Evolutionary conservation across 2,888 invertebrate species (phyloP).

Genomic region (Philereme vetulata): DNA sequence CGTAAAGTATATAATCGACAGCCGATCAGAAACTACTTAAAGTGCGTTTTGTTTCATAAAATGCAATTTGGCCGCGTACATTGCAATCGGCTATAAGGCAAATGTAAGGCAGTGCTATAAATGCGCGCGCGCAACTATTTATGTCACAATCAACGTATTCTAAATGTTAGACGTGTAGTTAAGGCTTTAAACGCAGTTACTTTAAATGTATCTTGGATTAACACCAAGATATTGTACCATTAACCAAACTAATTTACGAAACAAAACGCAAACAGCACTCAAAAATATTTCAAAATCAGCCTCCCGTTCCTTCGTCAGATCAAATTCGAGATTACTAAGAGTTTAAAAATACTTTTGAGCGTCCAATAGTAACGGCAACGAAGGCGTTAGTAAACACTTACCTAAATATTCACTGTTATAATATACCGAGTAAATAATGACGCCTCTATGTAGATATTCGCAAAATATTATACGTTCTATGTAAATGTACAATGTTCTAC

Average conservation of each 20-base stretch:
- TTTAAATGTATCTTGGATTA: no score
- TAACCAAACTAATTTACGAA: constrained; percentile 10
- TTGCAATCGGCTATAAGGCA: constrained; percentile 16
- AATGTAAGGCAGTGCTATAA: constrained; percentile 23
- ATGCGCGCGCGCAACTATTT: constrained; percentile 14
- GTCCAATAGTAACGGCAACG: constrained; percentile 22
- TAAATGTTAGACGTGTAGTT: no score
- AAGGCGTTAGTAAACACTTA: constrained; percentile 46
- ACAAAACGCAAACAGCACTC: constrained; percentile 39
- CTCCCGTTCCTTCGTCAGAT: constrained; percentile 52
- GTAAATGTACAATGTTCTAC: constrained; percentile 57
- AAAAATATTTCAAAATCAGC: constrained; percentile 50
- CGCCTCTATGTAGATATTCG: constrained; percentile 80
- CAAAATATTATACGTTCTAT: constrained; percentile 73
- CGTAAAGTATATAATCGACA: constrained; percentile 50
- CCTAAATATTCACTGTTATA: constrained; percentile 55
- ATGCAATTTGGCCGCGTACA: not conserved
- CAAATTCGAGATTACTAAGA: constrained; percentile 46
- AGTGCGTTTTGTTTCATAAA: constrained; percentile 34
- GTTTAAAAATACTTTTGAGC: constrained; percentile 41
- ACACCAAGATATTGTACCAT: no score
- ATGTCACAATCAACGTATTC: not conserved
- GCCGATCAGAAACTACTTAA: constrained; percentile 56
- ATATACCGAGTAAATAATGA: constrained; percentile 70
- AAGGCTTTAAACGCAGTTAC: no score